These are phyloP conservation scores for Gallirallus australis DNA, from an alignment of 2,797 vertebrate species.

Conservation along the genomic window DNA sequence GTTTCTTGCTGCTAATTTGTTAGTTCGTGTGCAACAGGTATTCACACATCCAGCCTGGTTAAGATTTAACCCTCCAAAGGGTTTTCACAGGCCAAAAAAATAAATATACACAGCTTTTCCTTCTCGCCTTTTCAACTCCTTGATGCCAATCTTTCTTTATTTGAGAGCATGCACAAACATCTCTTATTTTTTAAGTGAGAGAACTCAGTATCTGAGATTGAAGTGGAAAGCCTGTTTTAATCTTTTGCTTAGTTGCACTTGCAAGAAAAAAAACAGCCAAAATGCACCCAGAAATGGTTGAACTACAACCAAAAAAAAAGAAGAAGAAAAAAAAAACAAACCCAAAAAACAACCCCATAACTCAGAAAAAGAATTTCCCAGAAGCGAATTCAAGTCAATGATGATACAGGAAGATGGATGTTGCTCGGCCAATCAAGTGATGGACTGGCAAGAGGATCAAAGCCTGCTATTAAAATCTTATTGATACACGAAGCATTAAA, in stretches of 20 bases:
- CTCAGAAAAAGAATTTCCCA: not conserved
- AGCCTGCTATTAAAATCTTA: constrained; percentile 61
- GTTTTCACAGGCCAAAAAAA: constrained; percentile 2
- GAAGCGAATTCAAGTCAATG: constrained; percentile 35
- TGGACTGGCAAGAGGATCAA: constrained; percentile 41
- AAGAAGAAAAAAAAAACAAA: not conserved
- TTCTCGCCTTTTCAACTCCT: constrained; percentile 18
- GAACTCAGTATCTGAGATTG: not conserved
- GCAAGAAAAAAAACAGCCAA: not conserved
- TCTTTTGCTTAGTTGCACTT: not conserved
- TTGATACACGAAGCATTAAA: constrained; percentile 50
- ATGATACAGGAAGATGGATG: constrained; percentile 45
- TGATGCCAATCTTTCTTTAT: not conserved
- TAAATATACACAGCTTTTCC: not conserved
- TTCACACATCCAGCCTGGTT: not conserved
- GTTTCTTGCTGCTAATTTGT: constrained; percentile 47
- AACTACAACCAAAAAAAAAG: not conserved
- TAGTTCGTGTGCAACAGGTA: constrained; percentile 65
- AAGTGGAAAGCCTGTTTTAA: not conserved
- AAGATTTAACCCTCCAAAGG: constrained; percentile 19
- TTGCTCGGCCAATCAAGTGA: not conserved
- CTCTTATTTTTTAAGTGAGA: not conserved
- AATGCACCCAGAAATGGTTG: not conserved
- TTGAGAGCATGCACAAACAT: not conserved
- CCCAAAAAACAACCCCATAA: not conserved